Percentiles rank a stretch among this genome's conserved stretches.
Evolutionary conservation across 2,113 vertebrate species (phyloP).

Genomic region (Platysternon megacephalum): DNA sequence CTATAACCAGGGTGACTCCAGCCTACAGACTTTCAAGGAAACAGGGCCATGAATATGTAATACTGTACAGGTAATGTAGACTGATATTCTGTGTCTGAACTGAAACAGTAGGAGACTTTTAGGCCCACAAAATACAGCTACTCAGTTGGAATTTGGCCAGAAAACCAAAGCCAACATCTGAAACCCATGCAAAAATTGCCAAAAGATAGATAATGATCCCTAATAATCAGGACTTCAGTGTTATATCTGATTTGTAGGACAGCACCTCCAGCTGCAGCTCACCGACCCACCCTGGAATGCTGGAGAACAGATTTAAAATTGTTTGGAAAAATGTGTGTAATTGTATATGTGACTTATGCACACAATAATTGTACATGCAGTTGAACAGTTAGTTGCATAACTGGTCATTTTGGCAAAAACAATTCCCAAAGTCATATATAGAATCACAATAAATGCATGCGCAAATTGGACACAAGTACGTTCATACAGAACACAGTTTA

Average conservation of each 20-base stretch:
- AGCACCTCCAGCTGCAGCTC: neutral
- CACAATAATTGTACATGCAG: neutral
- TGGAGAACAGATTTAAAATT: neutral
- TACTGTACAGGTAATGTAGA: conserved; percentile 92
- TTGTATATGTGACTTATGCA: neutral
- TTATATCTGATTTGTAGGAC: neutral
- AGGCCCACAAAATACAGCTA: neutral
- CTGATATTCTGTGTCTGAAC: neutral
- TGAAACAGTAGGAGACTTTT: conserved; percentile 13
- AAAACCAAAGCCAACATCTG: neutral
- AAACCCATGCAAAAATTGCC: neutral
- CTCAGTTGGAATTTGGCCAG: neutral
- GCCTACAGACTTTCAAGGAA: conserved; percentile 97
- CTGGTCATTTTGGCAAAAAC: neutral
- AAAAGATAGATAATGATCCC: neutral
- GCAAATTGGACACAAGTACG: neutral
- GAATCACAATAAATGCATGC: neutral
- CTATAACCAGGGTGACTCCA: conserved; percentile 97
- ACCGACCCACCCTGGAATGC: neutral
- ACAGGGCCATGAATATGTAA: conserved; percentile 98
- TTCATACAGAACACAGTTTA: neutral
- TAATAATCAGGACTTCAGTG: neutral
- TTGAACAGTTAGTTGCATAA: neutral
- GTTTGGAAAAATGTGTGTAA: neutral
- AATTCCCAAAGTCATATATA: neutral